Percentiles rank a stretch among this genome's conserved stretches.
These are phyloP conservation scores for Parotocinclus haroldoi DNA, from an alignment of 2,797 vertebrate genomes.

Conservation along the genomic window DNA sequence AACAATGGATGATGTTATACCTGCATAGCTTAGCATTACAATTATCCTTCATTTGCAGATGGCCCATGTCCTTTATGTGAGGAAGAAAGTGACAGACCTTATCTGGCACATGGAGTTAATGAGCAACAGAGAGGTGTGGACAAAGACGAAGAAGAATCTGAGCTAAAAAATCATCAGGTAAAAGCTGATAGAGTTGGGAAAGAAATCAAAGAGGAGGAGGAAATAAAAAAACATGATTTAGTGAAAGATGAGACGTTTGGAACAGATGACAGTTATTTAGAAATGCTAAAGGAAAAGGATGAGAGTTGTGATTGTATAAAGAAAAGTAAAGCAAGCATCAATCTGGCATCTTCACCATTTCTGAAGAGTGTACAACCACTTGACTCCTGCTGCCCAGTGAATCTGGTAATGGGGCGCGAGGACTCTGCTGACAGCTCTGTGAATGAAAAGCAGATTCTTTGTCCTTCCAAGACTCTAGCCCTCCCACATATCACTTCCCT, in stretches of 20 bases:
- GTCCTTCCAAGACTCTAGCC: conserved; percentile 27
- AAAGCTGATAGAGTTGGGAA: too few relatives aligned
- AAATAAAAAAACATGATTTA: conserved; percentile 4
- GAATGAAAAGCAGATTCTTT: conserved; percentile 43
- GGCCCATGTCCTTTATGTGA: conserved; percentile 69
- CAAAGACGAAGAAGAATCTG: too few relatives aligned
- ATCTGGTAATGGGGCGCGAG: conserved; percentile 48
- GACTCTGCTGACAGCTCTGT: conserved; percentile 53
- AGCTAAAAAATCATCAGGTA: too few relatives aligned
- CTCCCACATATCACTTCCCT: conserved; percentile 17
- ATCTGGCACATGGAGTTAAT: conserved; percentile 28
- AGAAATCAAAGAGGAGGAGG: too few relatives aligned
- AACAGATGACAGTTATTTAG: conserved; percentile 37
- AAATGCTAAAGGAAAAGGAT: conserved; percentile 25
- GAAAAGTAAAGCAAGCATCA: conserved; percentile 7
- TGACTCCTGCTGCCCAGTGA: conserved; percentile 43
- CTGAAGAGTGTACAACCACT: conserved; percentile 36
- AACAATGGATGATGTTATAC: too few relatives aligned
- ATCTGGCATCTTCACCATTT: conserved; percentile 31
- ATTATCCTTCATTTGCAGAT: conserved; percentile 59
- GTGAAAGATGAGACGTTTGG: conserved; percentile 10
- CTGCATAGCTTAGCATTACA: too few relatives aligned
- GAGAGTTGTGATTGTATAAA: not conserved
- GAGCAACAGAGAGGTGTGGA: conserved; percentile 12
- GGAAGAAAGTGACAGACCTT: conserved; percentile 54